Conservation (phyloP, 2,888 invertebrate genomes). For the Meganola albula region DNA sequence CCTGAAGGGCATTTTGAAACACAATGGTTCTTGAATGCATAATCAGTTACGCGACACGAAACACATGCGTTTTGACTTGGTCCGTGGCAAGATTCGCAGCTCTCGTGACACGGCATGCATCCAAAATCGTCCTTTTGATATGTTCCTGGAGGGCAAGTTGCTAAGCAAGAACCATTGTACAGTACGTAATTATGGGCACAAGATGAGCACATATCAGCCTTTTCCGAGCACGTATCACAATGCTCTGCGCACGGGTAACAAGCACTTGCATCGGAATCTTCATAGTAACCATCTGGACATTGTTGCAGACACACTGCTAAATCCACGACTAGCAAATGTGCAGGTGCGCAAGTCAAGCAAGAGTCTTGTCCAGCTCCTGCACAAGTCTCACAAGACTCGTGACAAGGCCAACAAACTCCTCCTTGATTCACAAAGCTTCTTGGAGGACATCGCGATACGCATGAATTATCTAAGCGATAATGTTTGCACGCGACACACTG, state of each 20-base stretch:
- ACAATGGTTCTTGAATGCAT: conserved; percentile 84
- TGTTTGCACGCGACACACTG: conserved; percentile 91
- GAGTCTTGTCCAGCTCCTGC: conserved; percentile 92
- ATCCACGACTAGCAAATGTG: conserved; percentile 89
- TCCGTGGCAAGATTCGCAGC: conserved; percentile 90
- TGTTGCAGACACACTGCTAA: conserved; percentile 91
- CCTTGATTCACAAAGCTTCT: conserved; percentile 89
- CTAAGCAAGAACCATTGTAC: conserved; percentile 89
- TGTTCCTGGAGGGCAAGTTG: conserved; percentile 88
- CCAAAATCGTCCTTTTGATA: conserved; percentile 92
- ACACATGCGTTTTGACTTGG: conserved; percentile 87
- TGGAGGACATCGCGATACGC: conserved; percentile 89
- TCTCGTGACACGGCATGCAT: conserved; percentile 86
- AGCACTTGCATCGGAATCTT: conserved; percentile 85
- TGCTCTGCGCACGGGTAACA: conserved; percentile 93
- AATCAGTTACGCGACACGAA: conserved; percentile 85
- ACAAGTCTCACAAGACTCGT: conserved; percentile 92
- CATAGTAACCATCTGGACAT: conserved; percentile 92
- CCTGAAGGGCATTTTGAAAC: conserved; percentile 84
- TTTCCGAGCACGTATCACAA: conserved; percentile 90
- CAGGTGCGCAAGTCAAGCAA: conserved; percentile 89
- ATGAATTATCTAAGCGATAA: conserved; percentile 89
- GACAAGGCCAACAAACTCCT: conserved; percentile 90
- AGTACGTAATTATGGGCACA: conserved; percentile 93
- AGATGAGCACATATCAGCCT: conserved; percentile 89